phyloP scores from a whole-genome alignment of 2,888 invertebrate species.

The Gastrophysa polygoni region DNA sequence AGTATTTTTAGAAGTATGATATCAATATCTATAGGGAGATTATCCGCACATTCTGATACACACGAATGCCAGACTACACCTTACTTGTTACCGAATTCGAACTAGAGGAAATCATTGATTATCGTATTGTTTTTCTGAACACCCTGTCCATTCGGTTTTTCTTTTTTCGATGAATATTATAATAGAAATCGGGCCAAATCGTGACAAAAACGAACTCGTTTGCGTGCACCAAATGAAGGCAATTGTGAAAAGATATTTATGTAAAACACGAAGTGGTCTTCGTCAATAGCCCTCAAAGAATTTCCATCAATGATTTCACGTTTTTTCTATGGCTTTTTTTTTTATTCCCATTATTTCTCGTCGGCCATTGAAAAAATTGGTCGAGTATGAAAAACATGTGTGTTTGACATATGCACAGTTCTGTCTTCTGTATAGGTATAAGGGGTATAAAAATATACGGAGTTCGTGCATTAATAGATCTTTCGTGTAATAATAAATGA shows the following conservation, averaged over 20 bases:
- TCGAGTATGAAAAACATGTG: slow-evolving; percentile 20
- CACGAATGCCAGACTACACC: too few species aligned
- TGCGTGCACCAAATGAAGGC: slow-evolving; percentile 46
- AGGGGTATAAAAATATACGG: not conserved
- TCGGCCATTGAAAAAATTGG: slow-evolving; percentile 19
- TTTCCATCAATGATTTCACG: too few species aligned
- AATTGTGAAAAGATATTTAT: slow-evolving; percentile 42
- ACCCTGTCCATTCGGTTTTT: too few species aligned
- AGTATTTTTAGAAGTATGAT: too few species aligned
- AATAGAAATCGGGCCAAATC: slow-evolving; percentile 4
- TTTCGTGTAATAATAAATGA: not conserved
- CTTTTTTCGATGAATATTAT: not conserved
- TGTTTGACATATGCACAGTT: slow-evolving; percentile 17
- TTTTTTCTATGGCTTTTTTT: too few species aligned
- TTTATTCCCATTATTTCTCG: slow-evolving; percentile 23
- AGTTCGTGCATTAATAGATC: not conserved
- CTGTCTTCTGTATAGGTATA: too few species aligned
- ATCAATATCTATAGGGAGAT: too few species aligned
- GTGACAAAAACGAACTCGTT: slow-evolving; percentile 18
- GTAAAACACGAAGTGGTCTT: slow-evolving; percentile 27
- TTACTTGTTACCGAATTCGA: too few species aligned
- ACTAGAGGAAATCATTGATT: too few species aligned
- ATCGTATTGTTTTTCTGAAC: too few species aligned
- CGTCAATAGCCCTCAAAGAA: slow-evolving; percentile 18
- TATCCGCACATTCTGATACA: too few species aligned